Percentiles rank a stretch among this genome's conserved stretches.
phyloP scores from a whole-genome alignment of 2,113 vertebrate species.

The Brachyhypopomus gauderio region DNA sequence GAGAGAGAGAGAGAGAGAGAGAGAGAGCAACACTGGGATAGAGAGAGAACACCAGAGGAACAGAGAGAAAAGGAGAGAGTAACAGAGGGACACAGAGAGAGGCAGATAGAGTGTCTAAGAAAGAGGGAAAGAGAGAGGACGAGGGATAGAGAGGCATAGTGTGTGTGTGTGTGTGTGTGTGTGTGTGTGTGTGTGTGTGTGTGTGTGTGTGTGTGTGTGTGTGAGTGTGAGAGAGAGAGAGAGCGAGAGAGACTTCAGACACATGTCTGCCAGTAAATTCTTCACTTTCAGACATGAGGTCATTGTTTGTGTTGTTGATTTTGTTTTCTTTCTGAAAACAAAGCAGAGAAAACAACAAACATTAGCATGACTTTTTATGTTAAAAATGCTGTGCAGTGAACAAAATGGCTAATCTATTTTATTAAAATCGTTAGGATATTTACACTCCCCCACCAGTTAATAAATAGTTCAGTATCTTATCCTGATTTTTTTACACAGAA shows the following conservation, averaged over 20 bases:
- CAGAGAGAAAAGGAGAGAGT: not conserved
- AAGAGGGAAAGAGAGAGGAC: too few species aligned
- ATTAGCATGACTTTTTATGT: too few species aligned
- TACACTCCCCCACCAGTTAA: too few species aligned
- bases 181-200: too few species aligned
- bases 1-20: not conserved
- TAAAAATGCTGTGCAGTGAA: too few species aligned
- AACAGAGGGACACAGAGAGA: too few species aligned
- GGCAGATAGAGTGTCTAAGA: too few species aligned
- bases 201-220: too few species aligned
- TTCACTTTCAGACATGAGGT: not conserved
- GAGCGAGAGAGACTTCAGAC: not conserved
- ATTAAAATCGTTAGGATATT: too few species aligned
- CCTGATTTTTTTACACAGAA: not conserved
- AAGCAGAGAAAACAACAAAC: conserved; percentile 19
- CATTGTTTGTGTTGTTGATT: not conserved
- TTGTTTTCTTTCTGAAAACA: conserved; percentile 2
- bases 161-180: too few species aligned
- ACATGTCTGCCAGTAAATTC: conserved; percentile 5
- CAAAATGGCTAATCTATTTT: too few species aligned
- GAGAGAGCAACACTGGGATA: not conserved
- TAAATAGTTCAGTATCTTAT: not conserved
- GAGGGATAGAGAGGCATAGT: too few species aligned
- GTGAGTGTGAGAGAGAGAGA: not conserved
- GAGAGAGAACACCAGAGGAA: not conserved